Base-by-base conservation (phyloP, 2,797 vertebrate species). In the Microchirus variegatus region DNA sequence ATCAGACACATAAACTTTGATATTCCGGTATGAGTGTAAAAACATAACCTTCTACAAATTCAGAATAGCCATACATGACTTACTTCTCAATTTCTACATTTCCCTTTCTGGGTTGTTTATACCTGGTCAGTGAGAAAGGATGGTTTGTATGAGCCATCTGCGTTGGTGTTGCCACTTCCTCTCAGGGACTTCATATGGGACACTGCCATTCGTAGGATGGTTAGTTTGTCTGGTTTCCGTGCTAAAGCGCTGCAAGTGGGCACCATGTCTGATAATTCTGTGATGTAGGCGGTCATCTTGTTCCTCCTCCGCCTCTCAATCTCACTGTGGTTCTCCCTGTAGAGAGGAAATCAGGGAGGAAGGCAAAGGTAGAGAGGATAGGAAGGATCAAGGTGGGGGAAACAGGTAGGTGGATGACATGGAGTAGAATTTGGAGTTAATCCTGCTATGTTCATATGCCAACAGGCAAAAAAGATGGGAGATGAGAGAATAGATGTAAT, bases 261-360 rank as follows among this genome's bases (percentile, higher is more conserved):
- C 67, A 99, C 97, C 97, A 99, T 99, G 73, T 99, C 97, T 0
- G 97, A 99, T 72, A 99, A 89, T 83, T 99, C 97, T 0, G 97
- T 98, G 90, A 99, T 99, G 90, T 99, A 99, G 2, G 97, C 97
- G 0, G 97, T 99, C 97, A 99, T 99, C 92, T 99, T 99, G 90
- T 99, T 99, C 50, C 97, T 91, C 19, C 97, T 83, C 46, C 97
- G 88, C 9, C 97, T 92, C 77, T 99, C 97, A 4, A 99, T 99
- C 90, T 99, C 97, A 49, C 97, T 99, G 91, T 99, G 97, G 77
- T 99, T 99, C 87, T 99, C 97, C 89, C 97, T 99, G 92, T n/a
- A 79, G 63, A 41, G 53, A 86, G 74, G 57, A 70, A 67, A 83
- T 10, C 56, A 83, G 75, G 63, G 63, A 67, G 59, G 77, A 31